Conservation (phyloP, 2,113 vertebrate species). For the Ptychochromis oligacanthus region DNA sequence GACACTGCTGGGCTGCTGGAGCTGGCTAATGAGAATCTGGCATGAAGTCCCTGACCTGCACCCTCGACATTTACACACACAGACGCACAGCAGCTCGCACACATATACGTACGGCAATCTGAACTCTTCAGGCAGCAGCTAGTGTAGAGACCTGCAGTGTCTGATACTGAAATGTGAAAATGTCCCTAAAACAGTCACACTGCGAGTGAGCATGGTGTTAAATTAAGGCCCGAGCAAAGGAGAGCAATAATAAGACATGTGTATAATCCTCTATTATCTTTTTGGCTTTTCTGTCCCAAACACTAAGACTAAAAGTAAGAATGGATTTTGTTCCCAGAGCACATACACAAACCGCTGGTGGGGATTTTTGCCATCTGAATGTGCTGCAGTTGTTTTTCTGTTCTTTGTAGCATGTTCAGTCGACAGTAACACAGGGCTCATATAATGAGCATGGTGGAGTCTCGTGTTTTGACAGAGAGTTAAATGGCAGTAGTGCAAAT, state of each 20-base stretch:
- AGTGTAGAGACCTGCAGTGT: neutral
- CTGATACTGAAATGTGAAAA: constrained; percentile 16
- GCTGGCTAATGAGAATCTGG: constrained; percentile 69
- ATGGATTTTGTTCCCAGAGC: too few species aligned
- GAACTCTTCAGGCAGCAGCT: constrained; percentile 7
- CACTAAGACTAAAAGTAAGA: constrained; percentile 39
- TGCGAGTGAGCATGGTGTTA: neutral
- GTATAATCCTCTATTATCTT: constrained; percentile 35
- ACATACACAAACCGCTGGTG: neutral
- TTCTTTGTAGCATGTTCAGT: neutral
- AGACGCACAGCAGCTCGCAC: constrained; percentile 1
- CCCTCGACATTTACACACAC: neutral
- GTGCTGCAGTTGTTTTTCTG: constrained; percentile 22
- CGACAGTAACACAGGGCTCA: neutral
- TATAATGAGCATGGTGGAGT: constrained; percentile 38
- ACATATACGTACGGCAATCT: constrained; percentile 9
- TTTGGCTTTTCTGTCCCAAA: constrained; percentile 15
- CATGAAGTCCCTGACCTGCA: constrained; percentile 43
- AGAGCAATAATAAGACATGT: constrained; percentile 11
- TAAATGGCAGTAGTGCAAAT: constrained; percentile 17
- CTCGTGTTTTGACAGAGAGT: too few species aligned
- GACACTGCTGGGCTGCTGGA: constrained; percentile 53
- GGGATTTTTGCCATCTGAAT: constrained; percentile 24
- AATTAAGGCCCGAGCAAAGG: neutral
- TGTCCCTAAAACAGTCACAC: neutral